Percentiles rank a stretch among this genome's conserved stretches.
These are phyloP conservation scores for Argya squamiceps DNA, from an alignment of 2,797 vertebrate genomes.

Conservation along the genomic window DNA sequence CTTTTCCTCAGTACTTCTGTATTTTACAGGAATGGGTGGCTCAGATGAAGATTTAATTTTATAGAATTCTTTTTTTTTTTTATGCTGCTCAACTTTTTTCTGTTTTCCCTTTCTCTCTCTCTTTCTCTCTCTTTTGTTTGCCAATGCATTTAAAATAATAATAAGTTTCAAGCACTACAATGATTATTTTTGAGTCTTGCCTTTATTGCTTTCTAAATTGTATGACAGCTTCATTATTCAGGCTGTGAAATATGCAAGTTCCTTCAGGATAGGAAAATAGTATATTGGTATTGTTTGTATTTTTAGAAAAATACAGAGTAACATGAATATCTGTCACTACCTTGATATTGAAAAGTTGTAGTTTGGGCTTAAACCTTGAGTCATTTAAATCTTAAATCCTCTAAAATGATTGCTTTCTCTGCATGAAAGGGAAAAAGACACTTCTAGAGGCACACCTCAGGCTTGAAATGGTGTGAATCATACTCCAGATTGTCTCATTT, in stretches of 20 bases:
- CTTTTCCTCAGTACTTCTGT: background rate
- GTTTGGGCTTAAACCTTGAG: background rate
- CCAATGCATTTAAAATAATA: background rate
- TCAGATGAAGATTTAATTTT: background rate
- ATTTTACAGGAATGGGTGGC: background rate
- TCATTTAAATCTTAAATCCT: background rate
- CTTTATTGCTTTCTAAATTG: background rate
- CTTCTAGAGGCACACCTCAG: background rate
- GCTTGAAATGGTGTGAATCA: background rate
- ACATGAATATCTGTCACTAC: background rate
- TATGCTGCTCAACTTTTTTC: background rate
- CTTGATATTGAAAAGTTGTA: background rate
- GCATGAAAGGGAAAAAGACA: background rate
- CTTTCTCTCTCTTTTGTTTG: background rate
- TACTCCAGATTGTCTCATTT: background rate
- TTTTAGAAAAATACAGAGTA: background rate
- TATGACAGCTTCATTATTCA: slow-evolving; percentile 1
- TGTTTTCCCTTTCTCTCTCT: background rate
- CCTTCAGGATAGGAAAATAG: background rate
- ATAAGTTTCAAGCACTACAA: background rate
- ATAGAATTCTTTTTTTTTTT: background rate
- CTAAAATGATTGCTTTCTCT: background rate
- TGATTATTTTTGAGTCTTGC: background rate
- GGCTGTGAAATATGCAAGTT: background rate
- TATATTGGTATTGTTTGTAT: background rate